These are phyloP conservation scores for Emys orbicularis DNA, from an alignment of 2,797 vertebrate genomes.

Conservation along the genomic window DNA sequence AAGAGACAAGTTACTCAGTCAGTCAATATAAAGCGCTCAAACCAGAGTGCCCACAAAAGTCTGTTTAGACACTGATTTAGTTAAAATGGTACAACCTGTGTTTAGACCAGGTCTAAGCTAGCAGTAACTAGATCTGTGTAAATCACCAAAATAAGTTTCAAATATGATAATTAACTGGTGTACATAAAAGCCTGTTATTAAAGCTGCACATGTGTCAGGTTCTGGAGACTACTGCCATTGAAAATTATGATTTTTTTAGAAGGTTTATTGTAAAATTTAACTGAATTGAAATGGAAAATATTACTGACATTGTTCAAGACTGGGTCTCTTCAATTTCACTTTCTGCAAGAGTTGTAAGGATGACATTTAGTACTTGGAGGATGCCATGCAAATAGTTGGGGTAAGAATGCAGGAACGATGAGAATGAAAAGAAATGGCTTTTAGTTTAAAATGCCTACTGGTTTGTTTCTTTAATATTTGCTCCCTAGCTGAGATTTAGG, in stretches of 20 bases:
- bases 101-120: not conserved
- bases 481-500: not conserved
- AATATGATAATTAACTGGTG: not conserved
- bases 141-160: not conserved
- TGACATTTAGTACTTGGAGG: constrained; percentile 6
- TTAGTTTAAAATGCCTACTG: constrained; percentile 13
- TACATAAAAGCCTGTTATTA: not conserved
- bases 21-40: not conserved
- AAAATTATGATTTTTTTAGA: not conserved
- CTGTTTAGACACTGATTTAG: not conserved
- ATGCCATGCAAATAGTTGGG: not conserved
- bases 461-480: constrained; percentile 20
- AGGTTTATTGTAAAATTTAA: not conserved
- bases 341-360: not conserved
- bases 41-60: not conserved
- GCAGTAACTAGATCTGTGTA: not conserved
- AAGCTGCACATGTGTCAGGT: not conserved
- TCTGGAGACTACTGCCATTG: not conserved
- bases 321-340: not conserved
- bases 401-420: not conserved
- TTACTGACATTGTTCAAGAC: not conserved
- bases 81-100: not conserved
- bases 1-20: rapidly evolving
- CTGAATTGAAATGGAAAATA: constrained; percentile 37
- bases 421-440: not conserved